A percentile compares a stretch with the other conserved stretches of the same genome.
phyloP scores from a whole-genome alignment of 2,113 vertebrate species.

The Pristiophorus japonicus region DNA sequence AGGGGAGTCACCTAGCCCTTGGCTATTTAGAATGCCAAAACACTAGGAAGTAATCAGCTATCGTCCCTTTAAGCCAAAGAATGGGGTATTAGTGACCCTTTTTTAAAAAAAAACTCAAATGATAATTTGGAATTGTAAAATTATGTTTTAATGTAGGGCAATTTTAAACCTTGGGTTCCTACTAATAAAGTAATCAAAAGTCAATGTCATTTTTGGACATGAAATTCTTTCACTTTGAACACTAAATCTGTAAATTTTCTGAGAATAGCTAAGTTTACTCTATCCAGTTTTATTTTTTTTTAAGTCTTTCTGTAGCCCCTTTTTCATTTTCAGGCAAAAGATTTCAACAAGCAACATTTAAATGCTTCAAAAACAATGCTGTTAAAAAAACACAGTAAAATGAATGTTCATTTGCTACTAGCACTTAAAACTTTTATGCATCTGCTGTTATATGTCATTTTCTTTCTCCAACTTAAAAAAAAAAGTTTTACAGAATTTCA shows the following conservation, averaged over 20 bases:
- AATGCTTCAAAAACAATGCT: not conserved
- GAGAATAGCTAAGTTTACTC: not conserved
- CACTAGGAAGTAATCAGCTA: no score
- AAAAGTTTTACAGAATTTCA: not conserved
- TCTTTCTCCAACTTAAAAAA: not conserved
- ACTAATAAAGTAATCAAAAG: not conserved
- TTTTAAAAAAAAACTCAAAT: not conserved
- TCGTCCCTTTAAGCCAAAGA: not conserved
- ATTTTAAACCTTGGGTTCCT: not conserved
- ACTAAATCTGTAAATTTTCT: not conserved
- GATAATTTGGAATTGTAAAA: not conserved
- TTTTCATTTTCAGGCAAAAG: not conserved
- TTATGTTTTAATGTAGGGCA: not conserved
- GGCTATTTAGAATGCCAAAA: not conserved
- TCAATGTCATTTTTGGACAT: not conserved
- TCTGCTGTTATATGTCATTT: not conserved
- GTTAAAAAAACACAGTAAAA: not conserved
- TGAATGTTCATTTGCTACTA: not conserved
- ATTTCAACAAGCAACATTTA: not conserved
- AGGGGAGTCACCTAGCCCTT: not conserved
- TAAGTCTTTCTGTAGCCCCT: not conserved
- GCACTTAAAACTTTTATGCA: not conserved
- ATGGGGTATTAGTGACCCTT: not conserved
- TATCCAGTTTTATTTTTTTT: not conserved
- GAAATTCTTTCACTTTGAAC: not conserved